phyloP scores from a whole-genome alignment of 1,140 invertebrate species.

The Acromyrmex heyeri region DNA sequence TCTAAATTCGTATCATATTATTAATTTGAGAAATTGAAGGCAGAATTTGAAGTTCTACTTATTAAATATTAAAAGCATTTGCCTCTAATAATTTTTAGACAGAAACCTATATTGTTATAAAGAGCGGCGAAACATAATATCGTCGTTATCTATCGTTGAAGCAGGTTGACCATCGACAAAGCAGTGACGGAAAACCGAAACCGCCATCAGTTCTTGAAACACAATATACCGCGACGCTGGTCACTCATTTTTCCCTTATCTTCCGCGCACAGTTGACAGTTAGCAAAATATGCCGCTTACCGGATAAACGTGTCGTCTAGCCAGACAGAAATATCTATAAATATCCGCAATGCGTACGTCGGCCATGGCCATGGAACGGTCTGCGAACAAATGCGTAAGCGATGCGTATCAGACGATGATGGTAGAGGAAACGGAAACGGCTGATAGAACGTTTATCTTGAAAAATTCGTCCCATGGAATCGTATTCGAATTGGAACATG shows the following conservation, averaged over 20 bases:
- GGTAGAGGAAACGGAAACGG: constrained; percentile 72
- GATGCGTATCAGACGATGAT: not conserved
- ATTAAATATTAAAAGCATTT: not conserved
- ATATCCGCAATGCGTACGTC: constrained; percentile 24
- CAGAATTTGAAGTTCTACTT: not conserved
- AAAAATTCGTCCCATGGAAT: constrained; percentile 71
- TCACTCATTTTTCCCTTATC: constrained; percentile 49
- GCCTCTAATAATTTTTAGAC: not conserved
- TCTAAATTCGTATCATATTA: too few relatives aligned
- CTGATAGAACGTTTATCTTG: constrained; percentile 72
- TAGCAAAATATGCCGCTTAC: constrained; percentile 26
- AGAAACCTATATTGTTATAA: too few relatives aligned
- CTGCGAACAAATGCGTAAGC: constrained; percentile 38
- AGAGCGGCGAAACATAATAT: too few relatives aligned
- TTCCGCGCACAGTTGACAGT: constrained; percentile 20
- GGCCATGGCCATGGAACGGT: not conserved
- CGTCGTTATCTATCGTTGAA: too few relatives aligned
- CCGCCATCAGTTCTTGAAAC: constrained; percentile 55
- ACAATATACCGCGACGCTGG: constrained; percentile 33
- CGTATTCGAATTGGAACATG: constrained; percentile 77
- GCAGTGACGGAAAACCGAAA: constrained; percentile 44
- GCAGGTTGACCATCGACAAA: not conserved
- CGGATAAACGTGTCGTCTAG: constrained; percentile 49
- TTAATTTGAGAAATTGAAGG: not conserved
- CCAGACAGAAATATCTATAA: constrained; percentile 20